These are phyloP conservation scores for Clistopyga incitator DNA, from an alignment of 2,888 invertebrate genomes.

Conservation along the genomic window DNA sequence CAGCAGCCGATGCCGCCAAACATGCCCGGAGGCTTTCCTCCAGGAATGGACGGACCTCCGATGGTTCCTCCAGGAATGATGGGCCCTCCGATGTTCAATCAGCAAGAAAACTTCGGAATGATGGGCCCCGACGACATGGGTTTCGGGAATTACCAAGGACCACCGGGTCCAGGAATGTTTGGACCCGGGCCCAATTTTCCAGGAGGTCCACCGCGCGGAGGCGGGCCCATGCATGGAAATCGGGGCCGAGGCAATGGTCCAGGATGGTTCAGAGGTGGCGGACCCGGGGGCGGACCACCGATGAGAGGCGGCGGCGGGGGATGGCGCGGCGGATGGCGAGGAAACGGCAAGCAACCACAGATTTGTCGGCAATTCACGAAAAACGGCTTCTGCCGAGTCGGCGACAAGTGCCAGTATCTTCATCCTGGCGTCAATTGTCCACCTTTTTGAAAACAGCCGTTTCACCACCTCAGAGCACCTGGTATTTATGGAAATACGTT, in stretches of 20 bases:
- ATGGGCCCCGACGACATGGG: slow-evolving; percentile 80
- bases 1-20: slow-evolving; percentile 60
- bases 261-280: slow-evolving; percentile 83
- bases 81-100: slow-evolving; percentile 81
- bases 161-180: slow-evolving; percentile 78
- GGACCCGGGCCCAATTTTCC: slow-evolving; percentile 78
- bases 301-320: slow-evolving; percentile 86
- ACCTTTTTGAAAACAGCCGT: slow-evolving; percentile 76
- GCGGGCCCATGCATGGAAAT: slow-evolving; percentile 77
- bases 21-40: slow-evolving; percentile 78
- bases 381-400: slow-evolving; percentile 92
- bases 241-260: slow-evolving; percentile 81
- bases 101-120: slow-evolving; percentile 81
- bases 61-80: slow-evolving; percentile 84
- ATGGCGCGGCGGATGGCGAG: slow-evolving; percentile 81
- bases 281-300: slow-evolving; percentile 84
- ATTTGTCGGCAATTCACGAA: slow-evolving; percentile 92
- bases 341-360: slow-evolving; percentile 80
- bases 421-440: slow-evolving; percentile 91
- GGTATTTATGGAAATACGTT: not conserved
- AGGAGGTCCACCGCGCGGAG: slow-evolving; percentile 74
- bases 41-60: slow-evolving; percentile 77
- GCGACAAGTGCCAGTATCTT: slow-evolving; percentile 92
- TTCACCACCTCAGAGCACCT: slow-evolving; percentile 16
- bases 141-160: slow-evolving; percentile 79